Conservation (phyloP, 2,888 invertebrate genomes). For the Escarpia spicata region DNA sequence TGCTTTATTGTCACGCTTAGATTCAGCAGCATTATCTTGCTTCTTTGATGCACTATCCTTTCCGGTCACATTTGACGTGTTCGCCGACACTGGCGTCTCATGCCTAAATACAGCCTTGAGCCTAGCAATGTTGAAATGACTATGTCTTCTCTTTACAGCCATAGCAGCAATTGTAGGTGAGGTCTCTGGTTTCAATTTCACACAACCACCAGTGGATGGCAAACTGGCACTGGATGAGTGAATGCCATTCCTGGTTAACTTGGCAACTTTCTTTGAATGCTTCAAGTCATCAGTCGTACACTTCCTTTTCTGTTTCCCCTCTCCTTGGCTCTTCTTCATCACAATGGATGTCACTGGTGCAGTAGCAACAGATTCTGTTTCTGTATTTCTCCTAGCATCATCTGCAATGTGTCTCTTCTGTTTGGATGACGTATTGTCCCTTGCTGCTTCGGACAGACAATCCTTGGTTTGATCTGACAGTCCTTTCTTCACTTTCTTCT, state of each 20-base stretch:
- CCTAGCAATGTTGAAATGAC: background rate
- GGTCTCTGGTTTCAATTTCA: background rate
- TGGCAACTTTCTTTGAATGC: background rate
- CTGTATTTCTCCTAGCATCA: background rate
- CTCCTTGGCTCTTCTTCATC: background rate
- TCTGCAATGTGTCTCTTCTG: background rate
- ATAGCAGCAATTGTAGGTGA: background rate
- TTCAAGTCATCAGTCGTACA: background rate
- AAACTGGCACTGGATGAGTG: background rate
- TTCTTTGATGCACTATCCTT: background rate
- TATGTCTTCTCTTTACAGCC: background rate
- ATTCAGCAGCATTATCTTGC: background rate
- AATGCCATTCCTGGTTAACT: background rate
- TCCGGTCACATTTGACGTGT: background rate
- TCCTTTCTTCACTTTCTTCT: background rate
- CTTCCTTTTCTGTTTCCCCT: background rate
- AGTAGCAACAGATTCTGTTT: background rate
- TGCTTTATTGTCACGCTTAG: background rate
- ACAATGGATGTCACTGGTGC: background rate
- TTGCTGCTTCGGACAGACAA: background rate
- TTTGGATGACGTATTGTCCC: background rate
- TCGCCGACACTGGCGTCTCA: background rate
- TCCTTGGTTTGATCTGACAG: background rate
- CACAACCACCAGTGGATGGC: background rate
- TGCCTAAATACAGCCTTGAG: background rate